Percentiles rank a stretch among this genome's conserved stretches.
phyloP scores from a whole-genome alignment of 2,797 vertebrate species.

The Ctenosaura bakeri region DNA sequence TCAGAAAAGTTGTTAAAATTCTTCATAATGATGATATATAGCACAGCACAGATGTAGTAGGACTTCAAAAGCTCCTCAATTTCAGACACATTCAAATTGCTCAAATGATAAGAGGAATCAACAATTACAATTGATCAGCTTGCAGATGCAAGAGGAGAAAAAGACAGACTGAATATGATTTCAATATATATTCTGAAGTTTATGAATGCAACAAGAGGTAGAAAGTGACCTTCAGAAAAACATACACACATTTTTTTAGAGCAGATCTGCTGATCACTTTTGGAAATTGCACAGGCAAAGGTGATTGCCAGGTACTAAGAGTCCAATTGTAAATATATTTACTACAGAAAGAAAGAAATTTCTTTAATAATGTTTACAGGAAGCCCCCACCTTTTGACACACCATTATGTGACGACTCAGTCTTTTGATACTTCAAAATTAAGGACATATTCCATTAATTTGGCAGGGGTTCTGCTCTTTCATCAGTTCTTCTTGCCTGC shows the following conservation, averaged over 20 bases:
- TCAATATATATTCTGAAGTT: conserved; percentile 23
- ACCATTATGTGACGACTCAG: too few species aligned
- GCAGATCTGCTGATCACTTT: not conserved
- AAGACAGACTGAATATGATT: conserved; percentile 4
- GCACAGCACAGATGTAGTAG: conserved; percentile 23
- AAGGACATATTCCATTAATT: too few species aligned
- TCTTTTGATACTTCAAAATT: too few species aligned
- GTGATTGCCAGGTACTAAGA: not conserved
- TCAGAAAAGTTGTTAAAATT: not conserved
- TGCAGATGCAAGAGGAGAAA: conserved; percentile 11
- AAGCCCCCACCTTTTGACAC: too few species aligned
- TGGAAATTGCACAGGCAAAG: not conserved
- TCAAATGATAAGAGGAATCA: not conserved
- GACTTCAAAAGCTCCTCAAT: conserved; percentile 19
- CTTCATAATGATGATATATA: conserved; percentile 28
- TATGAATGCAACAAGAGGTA: not conserved
- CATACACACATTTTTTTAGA: conserved; percentile 1
- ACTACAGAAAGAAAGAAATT: not conserved
- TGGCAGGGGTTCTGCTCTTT: too few species aligned
- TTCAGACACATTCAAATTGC: not conserved
- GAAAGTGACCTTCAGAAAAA: not conserved
- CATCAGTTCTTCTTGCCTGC: too few species aligned
- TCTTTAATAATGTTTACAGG: not conserved
- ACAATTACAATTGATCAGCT: not conserved
- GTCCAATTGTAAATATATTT: not conserved